These are phyloP conservation scores for Epizoanthus scotinus DNA, from an alignment of 92 coral and sea anemone species.

Conservation along the genomic window DNA sequence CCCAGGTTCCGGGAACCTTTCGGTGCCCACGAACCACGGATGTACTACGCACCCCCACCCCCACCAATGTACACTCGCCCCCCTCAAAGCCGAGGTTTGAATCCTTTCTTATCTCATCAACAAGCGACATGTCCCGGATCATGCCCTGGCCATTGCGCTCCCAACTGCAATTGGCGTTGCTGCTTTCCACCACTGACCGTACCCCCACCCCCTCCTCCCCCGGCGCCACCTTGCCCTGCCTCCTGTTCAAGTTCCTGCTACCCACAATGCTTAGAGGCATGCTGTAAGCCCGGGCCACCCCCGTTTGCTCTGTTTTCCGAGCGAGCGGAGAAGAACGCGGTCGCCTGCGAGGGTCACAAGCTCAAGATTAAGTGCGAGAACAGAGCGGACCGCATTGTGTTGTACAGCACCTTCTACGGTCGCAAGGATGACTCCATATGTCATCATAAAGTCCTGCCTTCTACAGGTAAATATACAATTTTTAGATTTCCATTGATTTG, in stretches of 20 bases:
- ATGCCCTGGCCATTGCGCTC: conserved; percentile 55
- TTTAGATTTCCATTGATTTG: too few relatives aligned
- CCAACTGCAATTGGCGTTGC: conserved; percentile 50
- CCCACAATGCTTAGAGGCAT: conserved; percentile 61
- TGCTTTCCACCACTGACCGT: conserved; percentile 45
- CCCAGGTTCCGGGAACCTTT: conserved; percentile 1
- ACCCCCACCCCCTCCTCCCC: conserved; percentile 56
- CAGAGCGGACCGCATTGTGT: conserved; percentile 82
- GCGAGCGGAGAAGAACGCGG: conserved; percentile 64
- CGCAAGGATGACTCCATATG: conserved; percentile 78
- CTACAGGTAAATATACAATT: conserved; percentile 14
- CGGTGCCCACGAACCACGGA: background rate
- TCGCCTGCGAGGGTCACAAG: conserved; percentile 87
- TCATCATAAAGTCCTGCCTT: conserved; percentile 87
- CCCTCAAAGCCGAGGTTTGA: background rate
- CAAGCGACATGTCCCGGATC: conserved; percentile 51
- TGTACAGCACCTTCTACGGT: conserved; percentile 92
- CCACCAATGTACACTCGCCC: background rate
- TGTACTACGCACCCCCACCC: conserved; percentile 13
- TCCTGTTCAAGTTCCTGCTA: conserved; percentile 69
- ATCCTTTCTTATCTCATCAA: conserved; percentile 2
- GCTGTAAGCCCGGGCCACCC: conserved; percentile 84
- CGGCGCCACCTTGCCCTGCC: conserved; percentile 71
- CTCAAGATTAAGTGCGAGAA: conserved; percentile 75
- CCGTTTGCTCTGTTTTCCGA: conserved; percentile 75